A percentile compares a stretch with the other conserved stretches of the same genome.
Conservation (phyloP, 1,140 invertebrate species). For the Dolichoris vasculosae region DNA sequence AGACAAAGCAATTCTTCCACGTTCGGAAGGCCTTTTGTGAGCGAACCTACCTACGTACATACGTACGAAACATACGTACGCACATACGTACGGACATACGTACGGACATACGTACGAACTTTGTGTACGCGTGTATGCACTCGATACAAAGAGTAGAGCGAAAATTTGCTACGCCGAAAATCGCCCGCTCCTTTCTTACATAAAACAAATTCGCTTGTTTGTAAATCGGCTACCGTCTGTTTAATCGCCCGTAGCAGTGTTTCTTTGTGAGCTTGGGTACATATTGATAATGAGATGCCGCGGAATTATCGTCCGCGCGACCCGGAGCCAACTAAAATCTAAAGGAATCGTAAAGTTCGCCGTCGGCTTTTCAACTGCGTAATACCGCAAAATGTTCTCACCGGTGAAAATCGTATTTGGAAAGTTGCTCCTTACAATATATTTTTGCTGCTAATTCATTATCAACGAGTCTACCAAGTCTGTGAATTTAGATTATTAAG, state of each 20-base stretch:
- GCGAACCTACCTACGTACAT: neutral
- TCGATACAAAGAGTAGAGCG: neutral
- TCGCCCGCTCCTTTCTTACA: neutral
- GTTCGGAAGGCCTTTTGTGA: neutral
- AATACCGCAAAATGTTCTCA: neutral
- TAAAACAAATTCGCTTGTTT: neutral
- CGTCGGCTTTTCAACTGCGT: neutral
- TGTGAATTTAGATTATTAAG: too few relatives aligned
- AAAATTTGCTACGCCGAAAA: neutral
- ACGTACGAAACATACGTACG: neutral
- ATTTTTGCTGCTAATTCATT: too few relatives aligned
- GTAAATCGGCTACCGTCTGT: neutral
- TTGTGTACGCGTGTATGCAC: too few relatives aligned
- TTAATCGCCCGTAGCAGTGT: neutral
- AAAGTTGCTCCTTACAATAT: neutral
- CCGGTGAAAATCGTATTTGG: neutral
- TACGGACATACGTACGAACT: neutral
- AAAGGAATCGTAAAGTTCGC: neutral
- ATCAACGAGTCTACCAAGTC: too few relatives aligned
- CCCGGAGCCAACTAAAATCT: neutral
- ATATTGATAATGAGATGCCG: too few relatives aligned
- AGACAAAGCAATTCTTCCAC: slow-evolving; percentile 33
- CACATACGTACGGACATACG: neutral
- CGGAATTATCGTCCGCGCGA: too few relatives aligned
- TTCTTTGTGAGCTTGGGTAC: too few relatives aligned